A percentile compares a stretch with the other conserved stretches of the same genome.
phyloP scores from a whole-genome alignment of 2,113 vertebrate genomes.

The Malaclemys terrapin region DNA sequence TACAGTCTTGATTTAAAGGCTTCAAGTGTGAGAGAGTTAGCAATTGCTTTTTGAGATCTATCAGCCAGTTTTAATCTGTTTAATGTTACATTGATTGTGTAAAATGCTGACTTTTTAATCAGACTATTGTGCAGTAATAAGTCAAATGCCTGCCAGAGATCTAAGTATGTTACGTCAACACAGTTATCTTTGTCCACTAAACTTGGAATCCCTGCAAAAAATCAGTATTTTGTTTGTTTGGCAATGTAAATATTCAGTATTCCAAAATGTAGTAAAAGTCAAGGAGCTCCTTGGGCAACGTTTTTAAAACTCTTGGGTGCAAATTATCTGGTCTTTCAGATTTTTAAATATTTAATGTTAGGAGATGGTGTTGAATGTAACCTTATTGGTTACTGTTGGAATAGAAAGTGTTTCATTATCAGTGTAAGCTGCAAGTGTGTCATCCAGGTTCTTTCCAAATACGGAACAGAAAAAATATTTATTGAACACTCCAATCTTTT shows the following conservation, averaged over 20 bases:
- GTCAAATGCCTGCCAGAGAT: background rate
- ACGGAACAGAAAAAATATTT: background rate
- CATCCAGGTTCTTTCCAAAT: background rate
- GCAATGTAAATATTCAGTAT: background rate
- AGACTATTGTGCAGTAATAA: background rate
- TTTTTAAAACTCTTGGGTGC: background rate
- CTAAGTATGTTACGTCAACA: background rate
- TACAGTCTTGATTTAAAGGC: background rate
- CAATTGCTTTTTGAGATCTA: background rate
- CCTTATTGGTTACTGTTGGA: background rate
- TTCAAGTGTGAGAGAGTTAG: background rate
- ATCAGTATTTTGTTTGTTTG: background rate
- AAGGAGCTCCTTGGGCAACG: background rate
- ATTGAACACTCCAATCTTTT: background rate
- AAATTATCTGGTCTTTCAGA: background rate
- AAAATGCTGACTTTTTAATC: background rate
- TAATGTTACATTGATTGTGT: background rate
- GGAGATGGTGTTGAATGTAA: background rate
- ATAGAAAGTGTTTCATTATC: background rate
- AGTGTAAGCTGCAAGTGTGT: accelerated
- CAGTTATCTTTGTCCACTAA: background rate
- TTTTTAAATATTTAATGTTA: background rate
- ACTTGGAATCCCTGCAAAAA: background rate
- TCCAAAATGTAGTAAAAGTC: background rate
- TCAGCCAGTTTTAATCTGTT: background rate